Percentiles rank a stretch among this genome's conserved stretches.
These are phyloP conservation scores for Zaprionus obscuricornis DNA, from an alignment of 2,888 invertebrate species.

Conservation along the genomic window DNA sequence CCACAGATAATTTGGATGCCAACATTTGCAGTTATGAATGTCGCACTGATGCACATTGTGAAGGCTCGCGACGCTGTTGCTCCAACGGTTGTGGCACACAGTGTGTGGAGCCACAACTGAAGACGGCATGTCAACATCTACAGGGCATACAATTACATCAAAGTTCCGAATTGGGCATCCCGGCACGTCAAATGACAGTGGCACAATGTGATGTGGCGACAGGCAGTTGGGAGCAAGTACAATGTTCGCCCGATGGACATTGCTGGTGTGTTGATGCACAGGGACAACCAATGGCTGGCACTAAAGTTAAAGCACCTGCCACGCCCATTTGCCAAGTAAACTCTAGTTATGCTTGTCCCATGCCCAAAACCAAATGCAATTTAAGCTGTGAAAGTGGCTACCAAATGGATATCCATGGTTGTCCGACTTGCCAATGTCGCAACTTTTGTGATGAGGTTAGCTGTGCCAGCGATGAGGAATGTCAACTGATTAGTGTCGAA, in stretches of 20 bases:
- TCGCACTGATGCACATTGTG: slow-evolving; percentile 90
- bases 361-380: slow-evolving; percentile 81
- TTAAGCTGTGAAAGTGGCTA: slow-evolving; percentile 86
- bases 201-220: slow-evolving; percentile 88
- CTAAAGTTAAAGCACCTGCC: slow-evolving; percentile 84
- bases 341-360: slow-evolving; percentile 83
- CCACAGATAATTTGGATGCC: slow-evolving; percentile 83
- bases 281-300: slow-evolving; percentile 90
- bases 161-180: slow-evolving; percentile 89
- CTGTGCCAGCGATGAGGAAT: slow-evolving; percentile 88
- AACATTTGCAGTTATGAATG: slow-evolving; percentile 91
- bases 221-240: slow-evolving; percentile 88
- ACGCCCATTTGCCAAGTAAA: slow-evolving; percentile 83
- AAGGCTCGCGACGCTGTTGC: slow-evolving; percentile 89
- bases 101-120: slow-evolving; percentile 89
- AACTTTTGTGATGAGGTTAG: slow-evolving; percentile 91
- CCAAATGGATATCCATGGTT: slow-evolving; percentile 87
- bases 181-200: slow-evolving; percentile 89
- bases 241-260: slow-evolving; percentile 87
- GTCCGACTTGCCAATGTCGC: slow-evolving; percentile 89
- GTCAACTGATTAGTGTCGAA: slow-evolving; percentile 87
- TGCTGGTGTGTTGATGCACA: slow-evolving; percentile 92
- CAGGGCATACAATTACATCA: slow-evolving; percentile 85
- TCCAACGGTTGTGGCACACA: slow-evolving; percentile 94
- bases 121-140: slow-evolving; percentile 90